phyloP scores from a whole-genome alignment of 2,113 vertebrate species.

The Pseudopodoces humilis region DNA sequence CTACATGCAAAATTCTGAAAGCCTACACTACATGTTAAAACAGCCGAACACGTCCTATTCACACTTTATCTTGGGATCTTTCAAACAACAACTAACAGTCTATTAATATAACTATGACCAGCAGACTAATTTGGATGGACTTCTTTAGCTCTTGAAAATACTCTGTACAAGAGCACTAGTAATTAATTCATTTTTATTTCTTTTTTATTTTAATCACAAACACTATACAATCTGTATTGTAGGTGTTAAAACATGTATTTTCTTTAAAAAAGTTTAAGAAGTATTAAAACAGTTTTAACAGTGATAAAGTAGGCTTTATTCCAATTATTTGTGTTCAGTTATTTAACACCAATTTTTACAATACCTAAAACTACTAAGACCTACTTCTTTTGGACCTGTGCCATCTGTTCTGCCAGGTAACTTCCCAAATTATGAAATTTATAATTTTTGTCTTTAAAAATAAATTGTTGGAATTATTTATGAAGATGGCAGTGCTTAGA shows the following conservation, averaged over 20 bases:
- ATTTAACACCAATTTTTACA: conserved; percentile 69
- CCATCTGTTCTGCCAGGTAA: conserved; percentile 60
- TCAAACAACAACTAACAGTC: conserved; percentile 77
- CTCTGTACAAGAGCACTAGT: conserved; percentile 74
- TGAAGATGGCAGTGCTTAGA: conserved; percentile 71
- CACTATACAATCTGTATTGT: conserved; percentile 71
- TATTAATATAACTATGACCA: conserved; percentile 80
- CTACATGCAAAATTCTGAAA: conserved; percentile 87
- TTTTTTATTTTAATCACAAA: conserved; percentile 76
- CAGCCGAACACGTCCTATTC: conserved; percentile 84
- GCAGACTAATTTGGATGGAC: conserved; percentile 73
- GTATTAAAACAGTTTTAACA: conserved; percentile 77
- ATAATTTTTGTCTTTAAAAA: conserved; percentile 70
- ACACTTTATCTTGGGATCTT: conserved; percentile 79
- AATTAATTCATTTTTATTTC: conserved; percentile 62
- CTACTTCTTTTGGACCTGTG: conserved; percentile 66
- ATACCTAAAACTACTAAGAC: conserved; percentile 71
- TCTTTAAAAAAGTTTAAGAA: conserved; percentile 76
- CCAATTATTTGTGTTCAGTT: conserved; percentile 60
- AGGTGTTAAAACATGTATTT: conserved; percentile 74
- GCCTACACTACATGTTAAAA: conserved; percentile 82
- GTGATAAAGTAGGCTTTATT: conserved; percentile 75
- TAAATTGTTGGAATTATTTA: conserved; percentile 70
- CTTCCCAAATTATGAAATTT: conserved; percentile 66
- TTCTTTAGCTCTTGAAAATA: conserved; percentile 72